phyloP scores from a whole-genome alignment of 2,113 vertebrate genomes.

The Oceanites oceanicus region DNA sequence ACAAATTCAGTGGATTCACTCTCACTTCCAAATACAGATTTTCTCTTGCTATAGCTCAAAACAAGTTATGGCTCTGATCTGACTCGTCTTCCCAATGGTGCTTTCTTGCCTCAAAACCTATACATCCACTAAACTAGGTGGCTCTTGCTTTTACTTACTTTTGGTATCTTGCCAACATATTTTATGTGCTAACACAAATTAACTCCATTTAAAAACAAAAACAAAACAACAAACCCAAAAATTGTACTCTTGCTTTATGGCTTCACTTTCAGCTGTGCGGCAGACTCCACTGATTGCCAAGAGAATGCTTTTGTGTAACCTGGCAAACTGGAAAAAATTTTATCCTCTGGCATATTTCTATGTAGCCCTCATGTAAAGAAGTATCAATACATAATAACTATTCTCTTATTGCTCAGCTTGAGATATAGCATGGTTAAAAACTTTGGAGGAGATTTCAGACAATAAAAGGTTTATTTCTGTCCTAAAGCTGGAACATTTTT shows the following conservation, averaged over 20 bases:
- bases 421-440: not conserved
- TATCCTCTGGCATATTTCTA: not conserved
- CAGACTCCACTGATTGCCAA: not conserved
- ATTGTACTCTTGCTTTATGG: not conserved
- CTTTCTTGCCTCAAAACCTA: not conserved
- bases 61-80: not conserved
- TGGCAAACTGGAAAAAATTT: not conserved
- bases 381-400: not conserved
- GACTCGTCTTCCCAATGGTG: not conserved
- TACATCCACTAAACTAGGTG: not conserved
- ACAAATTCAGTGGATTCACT: not conserved
- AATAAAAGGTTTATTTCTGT: not conserved
- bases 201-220: not conserved
- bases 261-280: not conserved
- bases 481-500: not conserved
- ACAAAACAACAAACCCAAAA: not conserved
- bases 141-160: not conserved
- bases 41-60: not conserved
- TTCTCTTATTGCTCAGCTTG: not conserved
- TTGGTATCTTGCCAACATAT: not conserved
- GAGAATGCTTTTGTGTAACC: not conserved
- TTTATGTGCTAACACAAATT: not conserved
- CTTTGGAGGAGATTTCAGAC: not conserved
- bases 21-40: not conserved
- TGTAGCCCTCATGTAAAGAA: not conserved